Evolutionary conservation across 1,140 invertebrate species (phyloP), one percentile per base, ranked within the genome.

Genomic region (Drosophila seguyi): DNA sequence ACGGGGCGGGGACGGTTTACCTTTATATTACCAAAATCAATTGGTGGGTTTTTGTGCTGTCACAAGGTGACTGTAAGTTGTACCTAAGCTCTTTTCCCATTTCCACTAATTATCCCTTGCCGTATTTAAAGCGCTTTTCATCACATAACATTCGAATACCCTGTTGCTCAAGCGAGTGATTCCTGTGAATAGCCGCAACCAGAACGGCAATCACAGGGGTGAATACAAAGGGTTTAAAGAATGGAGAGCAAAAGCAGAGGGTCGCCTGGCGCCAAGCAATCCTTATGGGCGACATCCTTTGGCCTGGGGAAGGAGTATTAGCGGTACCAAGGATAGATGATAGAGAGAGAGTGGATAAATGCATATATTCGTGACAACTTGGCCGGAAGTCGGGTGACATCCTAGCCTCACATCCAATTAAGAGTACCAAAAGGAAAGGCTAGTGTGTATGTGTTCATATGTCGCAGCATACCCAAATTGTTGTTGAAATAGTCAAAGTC

Each of bases 11-110:
- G 14, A 10, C 4, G 31, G 44, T 13, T 68, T 74, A 59, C 42
- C 63, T 66, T 47, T 81, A 81, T 59, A 85, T 85, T 63, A 86
- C 77, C 77, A 81, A 34, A 85, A 85, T 77, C 67, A 52, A 48
- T 67, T 85, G 76, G 76, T 77, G 68, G 56, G 34, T 52, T 56
- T 73, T 50, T 45, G 48, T 29, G 31, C 3, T 18, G 39, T 34
- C 34, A 13, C 58, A 53, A 47, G 57, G 78, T 63, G 65, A 47
- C 31, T 27, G 10, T 13, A 1, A 25, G 22, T 20, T 10, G 8
- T 8, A 7, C 4, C 7, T 20, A 25, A 27, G n/a, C 36, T 27
- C 29, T 25, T n/a, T 10, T 31, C 36, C 58, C 31, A 4, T 22
- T 38, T 2, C 6, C 10, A n/a, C 27, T 66, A 66, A 34, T 67